Evolutionary conservation across 2,797 vertebrate species (phyloP).

Genomic region (Darevskia mixta): DNA sequence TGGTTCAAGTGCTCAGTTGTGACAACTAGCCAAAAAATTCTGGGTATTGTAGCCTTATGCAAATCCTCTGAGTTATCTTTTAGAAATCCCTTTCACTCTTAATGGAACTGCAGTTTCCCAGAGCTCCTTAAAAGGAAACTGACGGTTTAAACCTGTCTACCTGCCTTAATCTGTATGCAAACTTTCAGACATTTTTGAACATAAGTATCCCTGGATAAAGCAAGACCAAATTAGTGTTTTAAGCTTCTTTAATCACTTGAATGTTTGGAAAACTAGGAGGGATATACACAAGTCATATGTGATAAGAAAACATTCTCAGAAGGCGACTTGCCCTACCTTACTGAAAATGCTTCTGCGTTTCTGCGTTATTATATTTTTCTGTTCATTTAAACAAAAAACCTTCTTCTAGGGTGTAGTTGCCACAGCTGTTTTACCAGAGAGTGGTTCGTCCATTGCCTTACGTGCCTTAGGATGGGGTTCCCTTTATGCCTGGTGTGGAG

Average conservation of each 20-base stretch:
- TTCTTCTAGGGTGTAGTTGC: conserved; percentile 82
- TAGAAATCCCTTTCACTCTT: neutral
- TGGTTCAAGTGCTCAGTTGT: neutral
- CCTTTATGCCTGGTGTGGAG: conserved; percentile 90
- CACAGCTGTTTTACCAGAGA: conserved; percentile 85
- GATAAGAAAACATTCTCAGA: neutral
- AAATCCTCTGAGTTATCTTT: neutral
- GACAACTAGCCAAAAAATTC: neutral
- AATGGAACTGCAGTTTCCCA: neutral
- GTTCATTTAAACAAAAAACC: conserved; percentile 14
- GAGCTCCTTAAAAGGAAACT: neutral
- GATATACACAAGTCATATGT: neutral
- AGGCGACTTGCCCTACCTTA: neutral
- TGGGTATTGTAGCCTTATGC: neutral
- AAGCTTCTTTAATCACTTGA: neutral
- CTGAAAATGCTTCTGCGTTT: neutral
- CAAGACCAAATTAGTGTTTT: neutral
- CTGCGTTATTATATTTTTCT: too few species aligned
- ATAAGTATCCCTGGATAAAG: neutral
- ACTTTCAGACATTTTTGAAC: neutral
- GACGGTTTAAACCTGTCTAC: neutral
- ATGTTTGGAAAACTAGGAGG: neutral
- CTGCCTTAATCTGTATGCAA: neutral
- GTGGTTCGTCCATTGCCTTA: conserved; percentile 88
- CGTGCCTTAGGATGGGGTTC: conserved; percentile 93